Conservation (phyloP, 2,113 vertebrate genomes). For the Oryzias melastigma region DNA sequence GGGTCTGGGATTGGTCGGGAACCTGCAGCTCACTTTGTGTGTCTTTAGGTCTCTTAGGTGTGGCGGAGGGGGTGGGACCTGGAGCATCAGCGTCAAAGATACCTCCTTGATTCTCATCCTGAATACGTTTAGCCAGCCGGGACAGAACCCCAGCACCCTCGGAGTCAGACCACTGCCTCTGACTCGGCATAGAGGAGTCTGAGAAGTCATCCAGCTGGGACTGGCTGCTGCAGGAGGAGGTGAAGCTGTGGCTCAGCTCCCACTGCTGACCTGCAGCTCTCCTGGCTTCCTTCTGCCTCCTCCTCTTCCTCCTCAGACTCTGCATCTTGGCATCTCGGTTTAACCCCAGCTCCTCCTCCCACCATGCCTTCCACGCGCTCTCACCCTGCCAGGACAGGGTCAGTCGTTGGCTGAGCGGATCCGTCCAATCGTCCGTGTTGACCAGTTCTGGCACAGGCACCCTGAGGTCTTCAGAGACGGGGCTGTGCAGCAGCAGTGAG, state of each 20-base stretch:
- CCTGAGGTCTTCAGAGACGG: not conserved
- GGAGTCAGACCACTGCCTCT: conserved; percentile 32
- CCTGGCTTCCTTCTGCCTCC: conserved; percentile 58
- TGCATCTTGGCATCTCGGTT: conserved; percentile 29
- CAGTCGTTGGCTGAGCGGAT: conserved; percentile 79
- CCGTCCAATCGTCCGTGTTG: conserved; percentile 32
- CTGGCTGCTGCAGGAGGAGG: conserved; percentile 76
- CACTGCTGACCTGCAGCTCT: conserved; percentile 5
- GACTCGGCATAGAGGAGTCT: conserved; percentile 22
- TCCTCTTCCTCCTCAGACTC: conserved; percentile 72
- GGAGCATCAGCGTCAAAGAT: accelerated
- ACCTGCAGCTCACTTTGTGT: not conserved
- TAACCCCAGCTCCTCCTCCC: conserved; percentile 72
- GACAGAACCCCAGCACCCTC: not conserved
- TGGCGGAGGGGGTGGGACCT: not conserved
- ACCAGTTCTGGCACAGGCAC: conserved; percentile 28
- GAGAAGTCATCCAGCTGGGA: conserved; percentile 51
- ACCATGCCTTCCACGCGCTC: conserved; percentile 74
- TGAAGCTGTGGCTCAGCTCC: conserved; percentile 79
- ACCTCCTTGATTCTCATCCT: not conserved
- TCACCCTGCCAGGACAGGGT: conserved; percentile 77
- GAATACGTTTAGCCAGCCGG: not conserved
- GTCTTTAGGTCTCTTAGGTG: not conserved
- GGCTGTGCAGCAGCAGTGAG: conserved; percentile 51
- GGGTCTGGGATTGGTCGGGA: not conserved